Evolutionary conservation across 2,113 vertebrate genomes (phyloP), one percentile per base, ranked within the genome.

Genomic region (Podocnemis expansa): DNA sequence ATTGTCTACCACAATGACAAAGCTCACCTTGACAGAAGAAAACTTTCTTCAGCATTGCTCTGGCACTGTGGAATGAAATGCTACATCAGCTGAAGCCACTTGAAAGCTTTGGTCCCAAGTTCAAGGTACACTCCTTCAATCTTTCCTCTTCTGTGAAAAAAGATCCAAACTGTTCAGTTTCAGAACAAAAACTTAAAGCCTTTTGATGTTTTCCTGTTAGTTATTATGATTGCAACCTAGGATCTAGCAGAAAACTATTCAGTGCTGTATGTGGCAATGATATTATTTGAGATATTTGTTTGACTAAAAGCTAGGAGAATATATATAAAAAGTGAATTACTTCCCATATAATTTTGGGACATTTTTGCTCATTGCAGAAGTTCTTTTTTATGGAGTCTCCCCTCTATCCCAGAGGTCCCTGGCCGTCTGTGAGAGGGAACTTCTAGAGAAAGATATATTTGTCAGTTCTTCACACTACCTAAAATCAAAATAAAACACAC

Each of bases 1-100:
- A 95, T 88, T 58, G 73, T 85, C 92, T 70, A 9, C 67, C n/a
- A 41, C 45, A 58, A 84, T 87, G 31, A 88, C 54, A 93, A 89
- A 90, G 34, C 4, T 91, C 16, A 79, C 2, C 19, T 90, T 7
- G 87, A 52, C 24, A 83, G 83, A 6, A 80, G 27, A 78, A 24
- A 79, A n/a, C 63, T 90, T 94, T 90, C 90, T 89, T 34, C 90
- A 22, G n/a, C 87, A 8, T 16, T 92, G 84, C 24, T 63, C 56
- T 41, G 93, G 93, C 90, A 84, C 52, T 73, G 12, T 34, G 54
- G 56, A 86, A 78, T 27, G 73, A 85, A 27, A 87, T 95, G 52
- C 52, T 80, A 49, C 63, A 54, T 45, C 82, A 92, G 91, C 88
- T 13, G 89, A 95, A 92, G 70, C 1, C 14, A 75, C 38, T 25